Conservation (phyloP, 2,888 invertebrate species). For the Mamestra brassicae region DNA sequence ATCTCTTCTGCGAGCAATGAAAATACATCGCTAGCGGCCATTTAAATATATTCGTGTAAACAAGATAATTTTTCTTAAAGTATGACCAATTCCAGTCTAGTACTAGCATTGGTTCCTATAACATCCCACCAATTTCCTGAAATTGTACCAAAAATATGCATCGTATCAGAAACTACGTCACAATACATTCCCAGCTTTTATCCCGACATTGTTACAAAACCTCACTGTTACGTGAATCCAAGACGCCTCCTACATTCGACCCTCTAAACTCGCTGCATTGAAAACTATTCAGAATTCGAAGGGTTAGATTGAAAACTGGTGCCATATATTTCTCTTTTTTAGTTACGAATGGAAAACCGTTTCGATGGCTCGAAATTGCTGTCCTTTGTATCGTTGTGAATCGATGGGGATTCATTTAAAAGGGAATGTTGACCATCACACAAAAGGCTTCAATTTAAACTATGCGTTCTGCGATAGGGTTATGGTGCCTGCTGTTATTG, state of each 20-base stretch:
- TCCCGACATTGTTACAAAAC: constrained; percentile 27
- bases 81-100: too few species aligned
- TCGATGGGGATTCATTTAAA: constrained; percentile 69
- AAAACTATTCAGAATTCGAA: constrained; percentile 64
- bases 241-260: constrained; percentile 38
- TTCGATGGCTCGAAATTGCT: constrained; percentile 66
- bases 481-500: constrained; percentile 11
- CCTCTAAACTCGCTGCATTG: constrained; percentile 48
- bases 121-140: not conserved
- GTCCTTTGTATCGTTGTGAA: constrained; percentile 67
- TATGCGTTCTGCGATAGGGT: constrained; percentile 36
- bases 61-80: too few species aligned
- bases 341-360: constrained; percentile 68
- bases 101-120: too few species aligned
- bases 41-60: too few species aligned
- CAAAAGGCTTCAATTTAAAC: constrained; percentile 62
- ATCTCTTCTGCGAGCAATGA: too few species aligned
- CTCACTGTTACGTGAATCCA: constrained; percentile 25
- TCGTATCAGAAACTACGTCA: constrained; percentile 12
- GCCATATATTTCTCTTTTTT: constrained; percentile 64
- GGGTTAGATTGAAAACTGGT: constrained; percentile 66
- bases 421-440: constrained; percentile 61
- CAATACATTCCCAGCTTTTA: constrained; percentile 8
- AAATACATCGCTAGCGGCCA: too few species aligned
- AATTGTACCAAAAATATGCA: not conserved